Percentiles rank a stretch among this genome's conserved stretches.
Evolutionary conservation across 2,888 invertebrate genomes (phyloP).

Genomic region (Ophion ellenae): DNA sequence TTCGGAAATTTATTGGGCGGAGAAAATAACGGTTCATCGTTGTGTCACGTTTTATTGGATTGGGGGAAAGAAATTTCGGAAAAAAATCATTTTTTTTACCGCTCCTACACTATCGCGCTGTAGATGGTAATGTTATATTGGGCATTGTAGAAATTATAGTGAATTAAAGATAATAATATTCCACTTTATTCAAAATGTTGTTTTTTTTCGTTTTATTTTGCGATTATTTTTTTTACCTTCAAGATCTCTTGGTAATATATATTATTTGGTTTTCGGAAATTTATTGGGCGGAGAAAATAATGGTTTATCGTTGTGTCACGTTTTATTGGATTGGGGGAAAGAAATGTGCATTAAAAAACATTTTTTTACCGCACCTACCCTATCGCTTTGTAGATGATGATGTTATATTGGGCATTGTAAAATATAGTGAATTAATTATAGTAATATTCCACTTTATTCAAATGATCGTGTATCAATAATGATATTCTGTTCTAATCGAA

Average conservation of each 20-base stretch:
- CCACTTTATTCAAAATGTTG: too few relatives aligned
- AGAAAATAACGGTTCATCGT: not conserved
- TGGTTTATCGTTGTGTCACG: not conserved
- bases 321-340: not conserved
- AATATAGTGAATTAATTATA: too few relatives aligned
- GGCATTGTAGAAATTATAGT: too few relatives aligned
- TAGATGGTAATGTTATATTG: too few relatives aligned
- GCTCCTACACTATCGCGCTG: too few relatives aligned
- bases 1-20: not conserved
- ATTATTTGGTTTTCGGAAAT: not conserved
- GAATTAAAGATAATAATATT: too few relatives aligned
- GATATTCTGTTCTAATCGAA: too few relatives aligned
- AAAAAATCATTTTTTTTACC: not conserved
- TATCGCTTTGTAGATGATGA: too few relatives aligned
- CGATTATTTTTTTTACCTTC: not conserved
- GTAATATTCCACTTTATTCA: too few relatives aligned
- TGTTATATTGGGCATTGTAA: too few relatives aligned
- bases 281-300: not conserved
- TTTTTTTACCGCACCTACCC: not conserved
- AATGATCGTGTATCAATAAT: too few relatives aligned
- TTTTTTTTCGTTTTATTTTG: not conserved
- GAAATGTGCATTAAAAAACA: not conserved
- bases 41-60: not conserved
- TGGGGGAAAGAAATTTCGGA: not conserved
- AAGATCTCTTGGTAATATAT: not conserved